Evolutionary conservation across 64 coral and sea anemone species (phyloP), one percentile per base, ranked within the genome.

Genomic region (Porites australiensis): DNA sequence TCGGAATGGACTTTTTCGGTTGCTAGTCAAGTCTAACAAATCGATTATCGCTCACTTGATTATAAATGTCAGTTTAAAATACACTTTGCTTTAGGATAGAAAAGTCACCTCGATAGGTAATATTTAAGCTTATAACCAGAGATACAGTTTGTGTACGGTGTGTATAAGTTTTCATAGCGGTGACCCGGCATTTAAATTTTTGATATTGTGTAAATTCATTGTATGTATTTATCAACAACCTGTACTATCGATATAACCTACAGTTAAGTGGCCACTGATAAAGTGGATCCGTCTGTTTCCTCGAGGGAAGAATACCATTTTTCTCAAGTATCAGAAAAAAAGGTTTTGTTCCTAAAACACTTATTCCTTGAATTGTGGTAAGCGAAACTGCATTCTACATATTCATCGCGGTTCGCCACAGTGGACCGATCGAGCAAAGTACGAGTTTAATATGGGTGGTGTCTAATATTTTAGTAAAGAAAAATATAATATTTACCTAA

Each of bases 211-310:
- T 49, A 12, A 76, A 19, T 21, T 21, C 16, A 3, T 9, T 73
- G 11, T 70, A 70, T 70, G 13, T 37, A 37, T 37, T 46, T 82
- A 64, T 82, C 44, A 68, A 50, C 44, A 68, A 50, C 8, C 9
- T 47, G 27, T 37, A 84, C 60, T 84, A 84, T 64, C 43, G 61
- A 83, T 83, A 59, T 80, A 61, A 37, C 67, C 45, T 16, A 18
- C 53, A 19, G 10, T 4, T 68, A 84, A 84, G 63, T 69, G 61
- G 44, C 21, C 51, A 18, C 47, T 51, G 50, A 84, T 84, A 16
- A 84, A 68, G 51, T 84, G 45, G 81, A 84, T 49, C 81, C 3
- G 60, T 22, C 19, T 12, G 81, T 19, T 49, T 13, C 2, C 20
- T 37, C 46, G 16, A 7, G 21, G 6, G 46, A 50, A 18, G 4